phyloP scores from a whole-genome alignment of 1,140 invertebrate genomes.

The Thaumatotibia leucotreta region DNA sequence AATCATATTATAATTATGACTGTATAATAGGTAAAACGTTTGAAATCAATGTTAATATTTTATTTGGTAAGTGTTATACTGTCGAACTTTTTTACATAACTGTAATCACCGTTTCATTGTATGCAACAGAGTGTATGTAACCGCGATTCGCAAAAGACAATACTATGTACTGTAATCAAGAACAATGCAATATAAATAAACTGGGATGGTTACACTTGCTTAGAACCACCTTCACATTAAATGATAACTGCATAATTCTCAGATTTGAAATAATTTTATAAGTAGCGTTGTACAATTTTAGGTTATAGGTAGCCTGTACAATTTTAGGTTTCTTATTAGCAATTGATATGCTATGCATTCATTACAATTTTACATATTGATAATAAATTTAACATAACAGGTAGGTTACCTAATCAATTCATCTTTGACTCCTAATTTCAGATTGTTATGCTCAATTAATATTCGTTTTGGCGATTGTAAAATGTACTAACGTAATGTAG shows the following conservation, averaged over 20 bases:
- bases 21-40: conserved; percentile 9
- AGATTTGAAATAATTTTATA: conserved; percentile 11
- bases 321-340: conserved; percentile 6
- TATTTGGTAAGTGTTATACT: conserved; percentile 11
- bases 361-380: conserved; percentile 9
- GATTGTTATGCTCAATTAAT: conserved; percentile 10
- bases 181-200: background rate
- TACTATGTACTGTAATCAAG: background rate
- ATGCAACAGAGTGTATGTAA: background rate
- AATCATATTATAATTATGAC: conserved; percentile 25
- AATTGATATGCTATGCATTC: background rate
- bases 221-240: background rate
- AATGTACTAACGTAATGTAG: conserved; percentile 7
- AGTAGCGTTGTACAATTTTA: conserved; percentile 10
- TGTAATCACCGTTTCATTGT: conserved; percentile 9
- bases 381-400: conserved; percentile 8
- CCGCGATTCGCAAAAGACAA: background rate
- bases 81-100: background rate
- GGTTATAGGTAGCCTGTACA: conserved; percentile 11
- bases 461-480: conserved; percentile 5
- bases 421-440: background rate
- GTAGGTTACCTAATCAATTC: background rate
- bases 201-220: background rate
- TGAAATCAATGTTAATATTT: conserved; percentile 14
- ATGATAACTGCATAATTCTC: conserved; percentile 5